phyloP scores from a whole-genome alignment of 2,113 vertebrate species.

The Cochlearius cochlearius region DNA sequence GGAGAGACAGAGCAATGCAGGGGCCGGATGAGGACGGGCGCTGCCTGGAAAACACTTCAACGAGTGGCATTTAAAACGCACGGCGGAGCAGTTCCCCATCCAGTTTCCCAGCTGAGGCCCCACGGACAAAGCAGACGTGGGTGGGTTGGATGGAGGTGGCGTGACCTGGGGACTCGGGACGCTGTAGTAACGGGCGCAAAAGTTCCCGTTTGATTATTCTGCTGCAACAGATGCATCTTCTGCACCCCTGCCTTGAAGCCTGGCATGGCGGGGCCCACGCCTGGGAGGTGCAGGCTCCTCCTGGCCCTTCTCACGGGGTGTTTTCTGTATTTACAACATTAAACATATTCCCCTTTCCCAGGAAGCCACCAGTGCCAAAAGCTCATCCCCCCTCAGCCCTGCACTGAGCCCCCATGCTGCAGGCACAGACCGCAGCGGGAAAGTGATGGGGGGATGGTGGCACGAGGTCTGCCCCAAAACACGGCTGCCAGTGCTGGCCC shows the following conservation, averaged over 20 bases:
- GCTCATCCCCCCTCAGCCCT: neutral
- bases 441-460: neutral
- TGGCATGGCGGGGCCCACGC: rapidly evolving
- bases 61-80: rapidly evolving
- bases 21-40: neutral
- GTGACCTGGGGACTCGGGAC: neutral
- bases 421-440: too few species aligned
- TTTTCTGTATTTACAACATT: neutral
- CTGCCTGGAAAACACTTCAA: neutral
- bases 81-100: neutral
- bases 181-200: rapidly evolving
- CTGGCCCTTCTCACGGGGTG: neutral
- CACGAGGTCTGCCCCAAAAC: neutral
- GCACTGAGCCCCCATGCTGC: rapidly evolving
- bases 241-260: neutral
- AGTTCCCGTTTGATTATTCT: neutral
- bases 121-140: neutral
- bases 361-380: neutral
- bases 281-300: neutral
- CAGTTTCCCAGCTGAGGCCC: neutral
- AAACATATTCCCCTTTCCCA: neutral
- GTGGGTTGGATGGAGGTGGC: neutral
- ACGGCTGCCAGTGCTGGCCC: neutral
- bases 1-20: neutral
- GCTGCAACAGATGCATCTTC: neutral